phyloP scores from a whole-genome alignment of 2,888 invertebrate species.

The Auanema freiburgensis region DNA sequence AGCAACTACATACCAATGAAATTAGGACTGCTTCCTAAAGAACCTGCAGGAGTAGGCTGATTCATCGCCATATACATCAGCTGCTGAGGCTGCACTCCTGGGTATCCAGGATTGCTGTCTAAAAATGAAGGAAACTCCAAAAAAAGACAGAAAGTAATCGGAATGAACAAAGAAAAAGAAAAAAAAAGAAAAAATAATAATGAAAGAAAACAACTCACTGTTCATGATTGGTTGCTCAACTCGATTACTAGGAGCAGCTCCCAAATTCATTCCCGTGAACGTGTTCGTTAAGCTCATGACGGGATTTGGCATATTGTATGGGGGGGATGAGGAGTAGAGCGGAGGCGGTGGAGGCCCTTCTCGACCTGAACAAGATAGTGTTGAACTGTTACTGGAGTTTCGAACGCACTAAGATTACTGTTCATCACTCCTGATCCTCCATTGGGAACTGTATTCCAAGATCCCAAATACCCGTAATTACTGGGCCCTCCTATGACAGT shows the following conservation, averaged over 20 bases:
- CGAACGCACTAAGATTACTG: neutral
- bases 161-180: neutral
- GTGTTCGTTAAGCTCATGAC: conserved; percentile 4
- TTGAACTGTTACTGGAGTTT: neutral
- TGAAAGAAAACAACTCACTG: conserved; percentile 2
- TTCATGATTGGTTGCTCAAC: neutral
- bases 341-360: neutral
- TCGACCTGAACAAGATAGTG: neutral
- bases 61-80: conserved; percentile 15
- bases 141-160: neutral
- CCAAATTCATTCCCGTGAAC: conserved; percentile 1
- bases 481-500: conserved; percentile 34
- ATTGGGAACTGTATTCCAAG: conserved; percentile 14
- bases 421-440: conserved; percentile 1
- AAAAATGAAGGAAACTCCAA: neutral
- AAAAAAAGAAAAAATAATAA: neutral
- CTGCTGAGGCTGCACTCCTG: conserved; percentile 12
- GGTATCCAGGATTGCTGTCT: no score
- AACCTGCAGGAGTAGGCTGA: conserved; percentile 18
- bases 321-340: conserved; percentile 6
- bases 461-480: conserved; percentile 41
- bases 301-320: conserved; percentile 7
- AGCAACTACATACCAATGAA: conserved; percentile 18
- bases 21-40: conserved; percentile 28
- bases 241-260: conserved; percentile 1